Base-by-base conservation (phyloP, 2,113 vertebrate genomes). In the Saguinus imperator region DNA sequence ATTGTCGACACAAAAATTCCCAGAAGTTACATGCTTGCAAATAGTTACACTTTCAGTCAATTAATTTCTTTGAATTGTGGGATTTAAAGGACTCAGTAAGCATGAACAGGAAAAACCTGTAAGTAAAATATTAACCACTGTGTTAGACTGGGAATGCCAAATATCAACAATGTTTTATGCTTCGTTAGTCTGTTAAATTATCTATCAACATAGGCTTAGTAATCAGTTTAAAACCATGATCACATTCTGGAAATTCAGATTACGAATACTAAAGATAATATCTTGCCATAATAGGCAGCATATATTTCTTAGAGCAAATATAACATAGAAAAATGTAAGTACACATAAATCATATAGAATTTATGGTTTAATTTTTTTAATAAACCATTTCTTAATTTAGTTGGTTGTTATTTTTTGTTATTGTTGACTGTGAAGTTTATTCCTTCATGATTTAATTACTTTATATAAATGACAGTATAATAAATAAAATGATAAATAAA, bases 81-180 rank as follows among this genome's bases (percentile, higher is more conserved):
- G 87, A 98, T 92, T 89, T 97, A 93, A 97, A 92, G 87, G 94
- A 98, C 32, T 97, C 91, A 98, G 93, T 85, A 96, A 96, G 94
- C 92, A n/a, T 91, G 89, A 98, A 90, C 75, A 96, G 96, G 57
- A 95, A 90, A 85, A 97, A 73, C 83, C 94, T 5, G 13, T 70
- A 97, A 92, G 83, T 97, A 92, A 97, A 85, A 81, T 80, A 98
- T 98, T 98, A 98, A 98, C 97, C 89, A 61, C 57, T 90, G 79
- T 81, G 94, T 91, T 97, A 81, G 89, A 95, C 55, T 66, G 95
- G 82, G 82, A 96, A 97, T 0, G 64, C 94, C 48, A 88, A 94
- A 97, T 94, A 96, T 90, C 94, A 98, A 91, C 18, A 91, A 17
- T 37, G 27, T 95, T 98, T 98, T 92, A 95, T 91, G 82, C 58